These are phyloP conservation scores for Scaptomyza flava DNA, from an alignment of 2,888 invertebrate genomes.

Conservation along the genomic window DNA sequence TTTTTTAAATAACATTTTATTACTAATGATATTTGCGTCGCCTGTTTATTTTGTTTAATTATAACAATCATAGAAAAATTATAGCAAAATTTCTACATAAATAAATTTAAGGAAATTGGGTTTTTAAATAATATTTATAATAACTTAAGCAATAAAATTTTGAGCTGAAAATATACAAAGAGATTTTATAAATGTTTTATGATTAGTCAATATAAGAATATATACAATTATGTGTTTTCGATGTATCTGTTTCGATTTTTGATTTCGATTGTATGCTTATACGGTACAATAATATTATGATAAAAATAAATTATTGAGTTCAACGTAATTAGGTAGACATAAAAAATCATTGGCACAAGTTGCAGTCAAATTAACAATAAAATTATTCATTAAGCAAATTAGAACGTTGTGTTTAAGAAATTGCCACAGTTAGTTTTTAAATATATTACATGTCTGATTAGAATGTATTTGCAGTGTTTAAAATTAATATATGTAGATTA, in stretches of 20 bases:
- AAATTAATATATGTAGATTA: constrained; percentile 9
- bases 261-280: constrained; percentile 42
- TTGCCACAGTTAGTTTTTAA: constrained; percentile 14
- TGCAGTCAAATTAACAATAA: constrained; percentile 80
- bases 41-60: constrained; percentile 31
- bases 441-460: constrained; percentile 13
- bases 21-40: constrained; percentile 47
- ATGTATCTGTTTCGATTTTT: constrained; percentile 32
- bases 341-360: constrained; percentile 83
- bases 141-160: constrained; percentile 74
- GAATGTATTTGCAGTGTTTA: constrained; percentile 44
- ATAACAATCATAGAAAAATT: constrained; percentile 50
- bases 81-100: constrained; percentile 47
- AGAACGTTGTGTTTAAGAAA: constrained; percentile 14
- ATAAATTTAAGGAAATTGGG: constrained; percentile 38
- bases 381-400: constrained; percentile 44
- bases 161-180: constrained; percentile 82
- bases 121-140: constrained; percentile 20
- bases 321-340: constrained; percentile 61
- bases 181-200: constrained; percentile 62
- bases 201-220: constrained; percentile 58
- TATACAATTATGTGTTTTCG: constrained; percentile 28
- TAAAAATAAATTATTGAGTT: constrained; percentile 54
- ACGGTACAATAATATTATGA: constrained; percentile 25
- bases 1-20: constrained; percentile 65